phyloP scores from a whole-genome alignment of 2,797 vertebrate species.

The Chromis chromis region DNA sequence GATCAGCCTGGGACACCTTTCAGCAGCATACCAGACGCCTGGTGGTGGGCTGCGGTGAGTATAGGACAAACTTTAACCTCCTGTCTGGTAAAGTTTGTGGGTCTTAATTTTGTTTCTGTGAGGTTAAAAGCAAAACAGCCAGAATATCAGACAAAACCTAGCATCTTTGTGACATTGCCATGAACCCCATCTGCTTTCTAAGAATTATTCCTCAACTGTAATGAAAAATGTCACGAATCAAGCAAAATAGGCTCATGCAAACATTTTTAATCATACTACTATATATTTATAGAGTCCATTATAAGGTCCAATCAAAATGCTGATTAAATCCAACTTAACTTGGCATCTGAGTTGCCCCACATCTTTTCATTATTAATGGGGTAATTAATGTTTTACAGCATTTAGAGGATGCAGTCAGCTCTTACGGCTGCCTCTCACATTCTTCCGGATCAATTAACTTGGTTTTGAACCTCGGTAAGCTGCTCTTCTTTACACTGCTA shows the following conservation, averaged over 20 bases:
- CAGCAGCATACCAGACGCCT: constrained; percentile 91
- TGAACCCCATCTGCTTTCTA: background rate
- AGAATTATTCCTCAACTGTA: background rate
- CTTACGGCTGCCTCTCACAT: constrained; percentile 6
- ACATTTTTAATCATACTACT: background rate
- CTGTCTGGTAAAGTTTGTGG: fast-evolving
- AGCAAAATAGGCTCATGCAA: background rate
- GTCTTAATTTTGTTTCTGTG: background rate
- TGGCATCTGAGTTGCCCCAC: background rate
- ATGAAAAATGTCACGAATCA: background rate
- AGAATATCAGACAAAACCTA: background rate
- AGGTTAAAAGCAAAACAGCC: background rate
- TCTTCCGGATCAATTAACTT: constrained; percentile 50
- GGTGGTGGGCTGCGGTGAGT: constrained; percentile 97
- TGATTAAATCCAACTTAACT: background rate
- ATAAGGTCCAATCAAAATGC: background rate
- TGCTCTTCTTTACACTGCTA: constrained; percentile 26
- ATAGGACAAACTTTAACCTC: background rate
- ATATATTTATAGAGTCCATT: background rate
- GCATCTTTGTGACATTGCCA: background rate
- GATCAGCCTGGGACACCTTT: constrained; percentile 90
- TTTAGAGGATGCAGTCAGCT: constrained; percentile 2
- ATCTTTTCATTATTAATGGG: constrained; percentile 1
- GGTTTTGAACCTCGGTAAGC: constrained; percentile 41
- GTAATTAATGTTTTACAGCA: background rate